phyloP scores from a whole-genome alignment of 2,797 vertebrate genomes.

The Muraenolepis orangiensis region DNA sequence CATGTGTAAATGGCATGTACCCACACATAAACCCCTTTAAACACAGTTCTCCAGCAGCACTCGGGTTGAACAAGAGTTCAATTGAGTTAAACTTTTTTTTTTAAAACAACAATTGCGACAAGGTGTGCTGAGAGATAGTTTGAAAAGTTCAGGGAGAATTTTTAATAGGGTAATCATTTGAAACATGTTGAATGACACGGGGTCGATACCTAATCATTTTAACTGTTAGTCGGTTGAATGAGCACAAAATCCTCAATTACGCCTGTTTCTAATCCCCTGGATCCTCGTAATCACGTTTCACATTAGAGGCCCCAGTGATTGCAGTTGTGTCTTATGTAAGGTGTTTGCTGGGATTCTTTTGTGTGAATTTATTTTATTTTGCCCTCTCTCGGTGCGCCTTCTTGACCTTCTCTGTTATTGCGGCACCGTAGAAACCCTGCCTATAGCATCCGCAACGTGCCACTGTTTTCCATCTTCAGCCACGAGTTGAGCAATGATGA shows the following conservation, averaged over 20 bases:
- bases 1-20: too few species aligned
- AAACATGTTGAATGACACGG: background rate
- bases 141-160: background rate
- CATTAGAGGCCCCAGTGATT: background rate
- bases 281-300: background rate
- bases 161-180: background rate
- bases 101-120: too few species aligned
- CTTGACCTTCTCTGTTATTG: background rate
- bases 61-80: too few species aligned
- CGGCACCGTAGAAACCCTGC: background rate
- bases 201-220: background rate
- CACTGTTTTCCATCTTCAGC: background rate
- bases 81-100: too few species aligned
- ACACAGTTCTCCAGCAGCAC: background rate
- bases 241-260: background rate
- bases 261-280: background rate
- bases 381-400: background rate
- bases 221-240: too few species aligned
- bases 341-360: background rate
- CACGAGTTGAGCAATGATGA: background rate
- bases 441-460: background rate
- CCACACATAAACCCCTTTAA: background rate
- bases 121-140: background rate
- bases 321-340: background rate
- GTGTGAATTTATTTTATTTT: background rate